Conservation (phyloP, 2,113 vertebrate genomes). For the Tychaedon coryphoeus region DNA sequence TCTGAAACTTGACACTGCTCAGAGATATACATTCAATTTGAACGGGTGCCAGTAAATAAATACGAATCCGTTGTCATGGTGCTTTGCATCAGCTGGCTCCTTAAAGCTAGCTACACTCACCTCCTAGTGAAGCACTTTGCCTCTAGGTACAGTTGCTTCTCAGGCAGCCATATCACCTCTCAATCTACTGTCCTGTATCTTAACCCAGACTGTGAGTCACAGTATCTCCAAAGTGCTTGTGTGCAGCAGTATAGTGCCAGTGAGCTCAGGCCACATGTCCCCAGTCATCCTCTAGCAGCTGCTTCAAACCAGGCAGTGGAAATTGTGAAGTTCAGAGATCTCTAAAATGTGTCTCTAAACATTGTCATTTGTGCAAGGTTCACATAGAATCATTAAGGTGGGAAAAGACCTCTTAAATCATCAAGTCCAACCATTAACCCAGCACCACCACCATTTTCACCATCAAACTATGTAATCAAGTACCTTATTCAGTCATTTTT, state of each 20-base stretch:
- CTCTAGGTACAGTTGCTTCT: background rate
- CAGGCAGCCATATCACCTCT: background rate
- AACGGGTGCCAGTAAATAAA: conserved; percentile 41
- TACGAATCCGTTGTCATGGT: conserved; percentile 6
- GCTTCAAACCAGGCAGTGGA: background rate
- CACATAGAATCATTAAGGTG: fast-evolving
- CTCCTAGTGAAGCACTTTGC: conserved; percentile 1
- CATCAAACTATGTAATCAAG: background rate
- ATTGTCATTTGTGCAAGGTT: background rate
- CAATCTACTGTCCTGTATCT: background rate
- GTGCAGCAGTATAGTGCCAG: background rate
- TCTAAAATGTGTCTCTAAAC: background rate
- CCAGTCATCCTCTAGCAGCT: background rate
- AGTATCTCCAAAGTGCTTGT: fast-evolving
- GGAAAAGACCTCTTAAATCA: background rate
- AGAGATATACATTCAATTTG: background rate
- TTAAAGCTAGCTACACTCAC: background rate
- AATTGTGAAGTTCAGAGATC: background rate
- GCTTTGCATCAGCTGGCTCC: conserved; percentile 5
- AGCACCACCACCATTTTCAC: background rate
- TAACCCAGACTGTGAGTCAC: background rate
- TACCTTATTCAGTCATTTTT: background rate
- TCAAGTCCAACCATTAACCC: background rate
- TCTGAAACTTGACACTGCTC: conserved; percentile 9
- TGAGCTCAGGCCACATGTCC: background rate